Evolutionary conservation across 2,888 invertebrate genomes (phyloP).

Genomic region (Scrobipalpa costella): DNA sequence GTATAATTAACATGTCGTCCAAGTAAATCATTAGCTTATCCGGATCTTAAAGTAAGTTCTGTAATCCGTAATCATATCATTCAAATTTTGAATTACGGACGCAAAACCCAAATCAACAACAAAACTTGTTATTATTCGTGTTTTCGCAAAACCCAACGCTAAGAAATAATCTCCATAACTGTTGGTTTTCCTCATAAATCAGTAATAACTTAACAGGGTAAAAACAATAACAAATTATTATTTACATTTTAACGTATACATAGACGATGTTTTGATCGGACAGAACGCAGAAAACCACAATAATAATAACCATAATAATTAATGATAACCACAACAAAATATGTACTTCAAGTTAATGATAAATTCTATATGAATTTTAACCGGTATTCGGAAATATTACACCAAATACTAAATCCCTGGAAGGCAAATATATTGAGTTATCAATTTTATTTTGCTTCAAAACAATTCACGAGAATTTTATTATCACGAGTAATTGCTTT

Average conservation of each 20-base stretch:
- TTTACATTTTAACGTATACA: background rate
- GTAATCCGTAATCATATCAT: background rate
- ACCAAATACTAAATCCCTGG: background rate
- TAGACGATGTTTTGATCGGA: conserved; percentile 5
- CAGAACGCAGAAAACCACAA: background rate
- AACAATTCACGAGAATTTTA: conserved; percentile 2
- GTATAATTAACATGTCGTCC: too few relatives aligned
- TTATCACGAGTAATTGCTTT: background rate
- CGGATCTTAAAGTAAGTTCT: background rate
- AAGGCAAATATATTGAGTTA: conserved; percentile 1
- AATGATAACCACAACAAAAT: background rate
- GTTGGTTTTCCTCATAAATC: background rate
- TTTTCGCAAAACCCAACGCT: background rate
- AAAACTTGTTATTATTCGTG: background rate
- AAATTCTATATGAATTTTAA: background rate
- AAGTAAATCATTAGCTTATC: background rate
- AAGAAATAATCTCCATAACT: background rate
- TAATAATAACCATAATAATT: background rate
- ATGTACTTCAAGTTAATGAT: background rate
- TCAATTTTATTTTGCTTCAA: background rate
- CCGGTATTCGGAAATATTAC: background rate
- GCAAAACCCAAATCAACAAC: background rate
- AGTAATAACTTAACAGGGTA: background rate
- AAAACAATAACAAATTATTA: conserved; percentile 12
- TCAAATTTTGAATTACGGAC: background rate